These are phyloP conservation scores for Chymomyza procnemis DNA, from an alignment of 2,888 invertebrate species.

Conservation along the genomic window DNA sequence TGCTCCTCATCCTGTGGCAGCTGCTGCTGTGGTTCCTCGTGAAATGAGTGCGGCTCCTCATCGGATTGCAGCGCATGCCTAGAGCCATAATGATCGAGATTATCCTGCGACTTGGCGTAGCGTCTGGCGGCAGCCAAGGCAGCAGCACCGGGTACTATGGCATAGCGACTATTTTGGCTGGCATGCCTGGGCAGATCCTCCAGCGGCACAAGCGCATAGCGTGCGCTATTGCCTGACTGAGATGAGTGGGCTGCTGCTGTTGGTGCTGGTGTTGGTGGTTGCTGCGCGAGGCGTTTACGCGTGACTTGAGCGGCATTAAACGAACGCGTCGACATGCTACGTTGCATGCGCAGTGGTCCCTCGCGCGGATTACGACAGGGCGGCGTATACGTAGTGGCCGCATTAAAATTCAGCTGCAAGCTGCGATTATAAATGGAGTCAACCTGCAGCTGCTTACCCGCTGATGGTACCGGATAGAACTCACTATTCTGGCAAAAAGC, in stretches of 20 bases:
- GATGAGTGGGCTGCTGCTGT: constrained; percentile 48
- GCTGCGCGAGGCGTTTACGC: constrained; percentile 58
- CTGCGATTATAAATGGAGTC: constrained; percentile 75
- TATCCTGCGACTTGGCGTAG: constrained; percentile 76
- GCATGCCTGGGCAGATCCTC: constrained; percentile 71
- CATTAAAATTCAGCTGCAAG: constrained; percentile 67
- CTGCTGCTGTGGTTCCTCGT: constrained; percentile 69
- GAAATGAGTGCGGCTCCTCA: constrained; percentile 71
- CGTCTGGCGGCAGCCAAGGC: constrained; percentile 74
- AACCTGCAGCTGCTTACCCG: constrained; percentile 41
- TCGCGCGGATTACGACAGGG: constrained; percentile 67
- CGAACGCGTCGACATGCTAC: constrained; percentile 78
- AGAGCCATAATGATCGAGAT: constrained; percentile 72
- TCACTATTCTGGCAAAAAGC: constrained; percentile 90
- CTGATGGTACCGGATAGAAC: constrained; percentile 79
- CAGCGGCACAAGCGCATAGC: constrained; percentile 80
- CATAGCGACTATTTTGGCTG: constrained; percentile 73
- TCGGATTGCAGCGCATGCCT: constrained; percentile 44
- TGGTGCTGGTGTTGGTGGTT: constrained; percentile 39
- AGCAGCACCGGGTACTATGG: constrained; percentile 75
- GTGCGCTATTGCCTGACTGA: constrained; percentile 56
- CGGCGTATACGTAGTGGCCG: constrained; percentile 34
- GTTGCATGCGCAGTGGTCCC: constrained; percentile 78
- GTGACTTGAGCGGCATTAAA: constrained; percentile 54
- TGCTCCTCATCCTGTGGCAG: constrained; percentile 33